Base-by-base conservation (phyloP, 2,888 invertebrate species). In the Agonopterix heracliana region DNA sequence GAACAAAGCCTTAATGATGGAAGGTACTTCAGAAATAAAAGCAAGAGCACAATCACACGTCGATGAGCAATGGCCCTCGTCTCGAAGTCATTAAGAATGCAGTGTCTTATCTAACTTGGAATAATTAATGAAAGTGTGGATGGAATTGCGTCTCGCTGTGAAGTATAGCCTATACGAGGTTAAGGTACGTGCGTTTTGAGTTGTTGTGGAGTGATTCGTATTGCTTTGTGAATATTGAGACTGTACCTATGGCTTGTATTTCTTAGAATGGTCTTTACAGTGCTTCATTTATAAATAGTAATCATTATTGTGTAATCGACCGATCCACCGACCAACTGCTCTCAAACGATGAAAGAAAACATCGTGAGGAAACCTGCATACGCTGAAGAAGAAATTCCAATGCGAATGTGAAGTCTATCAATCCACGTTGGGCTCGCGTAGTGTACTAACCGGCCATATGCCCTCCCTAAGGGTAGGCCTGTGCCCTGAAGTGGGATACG, bases 111-210 rank as follows among this genome's bases (percentile, higher is more conserved):
- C 87, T 88, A 85, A 82, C 73, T 79, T 66, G 74, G 81, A 77
- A 87, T 87, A 88, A 87, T 88, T 87, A 88, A 88, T 88, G 87
- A 80, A 86, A 85, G 78, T 75, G 79, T 74, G 68, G 78, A 73
- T 71, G 74, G 75, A 60, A 70, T 70, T 78, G 78, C 74, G 74
- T 71, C 83, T 76, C 69, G 85, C 84, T 81, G 81, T 73, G 79
- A 76, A 68, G 68, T 70, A 66, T 61, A 61, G 57, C 61, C 48
- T 44, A 38, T 54, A 53, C 26, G 34, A 41, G 10, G 12, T 34
- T 3, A 12, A 9, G 41, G 26, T 26, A 26, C 7, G 26, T 26
- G 26, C 26, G 26, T 45, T 45, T 45, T 34, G 26, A 13, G 42
- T 42, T 42, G 10, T 2, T 36, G 9, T 46, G 13, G 13, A 14